Base-by-base conservation (phyloP, 2,113 vertebrate species). In the Serinus canaria region DNA sequence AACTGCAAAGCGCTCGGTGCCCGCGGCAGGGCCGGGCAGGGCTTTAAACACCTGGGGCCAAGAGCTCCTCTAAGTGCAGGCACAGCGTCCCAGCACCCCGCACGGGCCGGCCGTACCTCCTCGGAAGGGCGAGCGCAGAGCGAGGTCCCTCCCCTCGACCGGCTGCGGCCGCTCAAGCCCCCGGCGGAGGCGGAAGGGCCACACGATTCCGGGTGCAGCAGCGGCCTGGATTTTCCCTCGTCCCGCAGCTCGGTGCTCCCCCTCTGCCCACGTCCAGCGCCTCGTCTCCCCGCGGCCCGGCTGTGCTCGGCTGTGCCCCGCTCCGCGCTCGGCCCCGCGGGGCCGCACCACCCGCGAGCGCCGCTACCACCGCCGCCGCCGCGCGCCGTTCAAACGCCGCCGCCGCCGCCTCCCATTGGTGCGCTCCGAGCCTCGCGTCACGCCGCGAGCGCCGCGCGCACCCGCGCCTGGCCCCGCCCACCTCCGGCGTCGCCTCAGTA, bases 401-500 rank as follows among this genome's bases (percentile, higher is more conserved):
- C 59, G 41, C 59, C 50, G 31, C 44, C 62, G 37, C 25, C 37
- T 59, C 72, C 63, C 83, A 86, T 86, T 87, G 83, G 83, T 4
- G 25, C 27, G 37, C 1, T 17, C 63, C 37, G 15, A 35, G 52
- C 4, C 3, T 0, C 1, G 7, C 78, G 78, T 82, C 79, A 82
- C 44, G 5, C 8, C 28, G 47, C 39, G 27, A 5, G 63, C 46
- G 46, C 63, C 73, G 83, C 53, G 37, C 62, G 52, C 67, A 21
- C 2, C 30, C 56, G 33, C 10, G 4, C 27, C 18, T 11, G 46
- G 73, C 46, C 73, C 53, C 55, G 63, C 83, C 70, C 69, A 39
- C 18, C 13, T 0, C 15, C 43, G 43, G 24, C 24, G 0, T 1
- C 20, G 30, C 30, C 13, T 66, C n/a, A 16, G 59, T 2, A 0